Base-by-base conservation (phyloP, 2,113 vertebrate genomes). In the Cranoglanis bouderius region DNA sequence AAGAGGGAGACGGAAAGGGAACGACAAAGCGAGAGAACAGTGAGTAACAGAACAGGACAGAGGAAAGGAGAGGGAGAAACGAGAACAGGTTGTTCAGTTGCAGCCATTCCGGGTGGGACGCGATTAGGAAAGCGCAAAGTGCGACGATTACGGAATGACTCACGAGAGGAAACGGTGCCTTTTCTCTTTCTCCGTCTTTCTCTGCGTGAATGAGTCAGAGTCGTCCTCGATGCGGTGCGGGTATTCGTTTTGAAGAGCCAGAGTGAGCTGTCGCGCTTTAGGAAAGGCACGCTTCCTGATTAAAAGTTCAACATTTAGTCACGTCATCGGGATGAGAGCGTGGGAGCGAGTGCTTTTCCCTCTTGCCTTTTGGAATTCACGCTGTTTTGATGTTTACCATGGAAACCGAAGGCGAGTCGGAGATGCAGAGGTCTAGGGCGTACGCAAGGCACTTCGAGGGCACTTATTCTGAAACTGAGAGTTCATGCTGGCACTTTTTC, bases 141-240 rank as follows among this genome's bases (percentile, higher is more conserved):
- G 83, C 49, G 12, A 14, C 46, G 83, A 88, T 90, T 88, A 88
- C 67, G 10, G 63, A 72, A 72, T 90, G 86, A 85, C 70, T 90
- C 83, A 88, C 63, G 21, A 70, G 53, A 53, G 83, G 49, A 88
- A 85, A 65, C 40, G 84, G 72, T 38, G 74, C n/a, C 43, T 75
- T 57, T 13, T 61, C 59, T 49, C 51, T 40, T 51, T n/a, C 85
- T 29, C 35, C 9, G 43, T 7, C 70, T 40, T 6, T 2, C 8
- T 85, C 59, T 53, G 21, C 38, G 40, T 24, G 35, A 85, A 43
- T 85, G 72, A 80, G 26, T 80, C 83, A 89, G 53, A 46, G 24
- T 70, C 8, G 13, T 35, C 40, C 65, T 14, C 10, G 38, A 21
- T 19, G 24, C 14, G 12, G n/a, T 35, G n/a, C 40, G 21, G 26